Conservation (phyloP, 2,113 vertebrate species). For the Todiramphus saurophagus region DNA sequence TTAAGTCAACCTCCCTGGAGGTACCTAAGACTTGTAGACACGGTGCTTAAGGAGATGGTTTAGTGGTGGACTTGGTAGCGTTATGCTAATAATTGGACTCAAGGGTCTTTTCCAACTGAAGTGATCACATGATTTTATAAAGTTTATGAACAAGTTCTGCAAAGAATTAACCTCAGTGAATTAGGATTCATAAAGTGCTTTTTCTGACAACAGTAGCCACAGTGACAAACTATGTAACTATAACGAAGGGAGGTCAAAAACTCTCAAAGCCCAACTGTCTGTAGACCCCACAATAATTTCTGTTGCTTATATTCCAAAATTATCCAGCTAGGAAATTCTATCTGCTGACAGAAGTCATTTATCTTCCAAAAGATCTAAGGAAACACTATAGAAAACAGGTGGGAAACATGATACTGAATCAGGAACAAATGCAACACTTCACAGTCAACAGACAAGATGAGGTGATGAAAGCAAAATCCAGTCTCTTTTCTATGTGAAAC, state of each 20-base stretch:
- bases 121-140: neutral
- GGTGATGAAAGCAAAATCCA: neutral
- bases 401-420: neutral
- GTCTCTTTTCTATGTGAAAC: neutral
- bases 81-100: accelerated
- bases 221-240: neutral
- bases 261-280: neutral
- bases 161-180: neutral
- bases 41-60: neutral
- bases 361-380: neutral
- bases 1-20: neutral
- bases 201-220: neutral
- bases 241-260: neutral
- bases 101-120: neutral
- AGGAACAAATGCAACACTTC: neutral
- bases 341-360: neutral
- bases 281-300: neutral
- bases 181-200: neutral
- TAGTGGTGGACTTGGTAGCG: neutral
- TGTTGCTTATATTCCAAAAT: neutral
- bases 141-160: neutral
- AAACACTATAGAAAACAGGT: neutral
- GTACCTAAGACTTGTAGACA: accelerated
- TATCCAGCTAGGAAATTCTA: neutral
- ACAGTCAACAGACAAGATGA: neutral